Percentiles rank a stretch among this genome's conserved stretches.
Evolutionary conservation across 2,797 vertebrate genomes (phyloP).

Genomic region (Tiaroga cobitis): DNA sequence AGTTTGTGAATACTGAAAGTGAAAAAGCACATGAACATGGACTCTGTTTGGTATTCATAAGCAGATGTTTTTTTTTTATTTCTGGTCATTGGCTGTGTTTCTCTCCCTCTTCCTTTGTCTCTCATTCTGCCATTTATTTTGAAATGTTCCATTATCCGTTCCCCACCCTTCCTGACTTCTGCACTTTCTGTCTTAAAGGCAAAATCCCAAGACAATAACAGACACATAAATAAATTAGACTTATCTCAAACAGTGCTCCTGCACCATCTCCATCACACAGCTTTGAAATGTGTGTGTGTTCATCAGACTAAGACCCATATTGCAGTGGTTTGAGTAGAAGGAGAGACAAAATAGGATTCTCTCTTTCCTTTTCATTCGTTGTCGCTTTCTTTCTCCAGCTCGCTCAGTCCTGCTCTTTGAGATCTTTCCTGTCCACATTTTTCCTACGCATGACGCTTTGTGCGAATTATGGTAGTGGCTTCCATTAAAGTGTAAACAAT

Average conservation of each 20-base stretch:
- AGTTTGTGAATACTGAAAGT: conserved; percentile 2
- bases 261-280: conserved; percentile 30
- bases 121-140: background rate
- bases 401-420: background rate
- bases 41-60: background rate
- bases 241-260: conserved; percentile 15
- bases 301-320: background rate
- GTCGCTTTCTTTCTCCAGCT: background rate
- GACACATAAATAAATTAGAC: conserved; percentile 48
- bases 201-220: conserved; percentile 45
- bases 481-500: background rate
- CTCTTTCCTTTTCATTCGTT: conserved; percentile 1
- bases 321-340: conserved; percentile 4
- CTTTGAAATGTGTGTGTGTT: conserved; percentile 12
- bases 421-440: background rate
- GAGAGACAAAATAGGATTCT: background rate
- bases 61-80: background rate
- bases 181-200: conserved; percentile 35
- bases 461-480: background rate
- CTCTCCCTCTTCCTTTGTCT: background rate
- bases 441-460: background rate
- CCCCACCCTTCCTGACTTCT: conserved; percentile 5
- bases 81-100: background rate
- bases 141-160: conserved; percentile 13
- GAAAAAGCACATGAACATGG: background rate